A percentile compares a stretch with the other conserved stretches of the same genome.
phyloP scores from a whole-genome alignment of 2,797 vertebrate genomes.

The Thamnophis elegans region DNA sequence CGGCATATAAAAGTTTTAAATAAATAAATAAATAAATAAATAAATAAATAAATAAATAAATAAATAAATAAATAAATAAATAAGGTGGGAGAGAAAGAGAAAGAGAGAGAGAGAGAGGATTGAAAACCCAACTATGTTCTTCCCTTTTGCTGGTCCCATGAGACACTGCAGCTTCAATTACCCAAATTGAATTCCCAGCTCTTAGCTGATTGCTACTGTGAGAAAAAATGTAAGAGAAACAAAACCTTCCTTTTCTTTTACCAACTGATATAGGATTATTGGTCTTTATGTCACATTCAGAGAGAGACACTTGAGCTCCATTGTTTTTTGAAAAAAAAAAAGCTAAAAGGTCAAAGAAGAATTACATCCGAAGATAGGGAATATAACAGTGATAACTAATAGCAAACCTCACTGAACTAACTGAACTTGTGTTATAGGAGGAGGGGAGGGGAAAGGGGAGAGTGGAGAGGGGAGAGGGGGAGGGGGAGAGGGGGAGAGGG shows the following conservation, averaged over 20 bases:
- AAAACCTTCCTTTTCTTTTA: background rate
- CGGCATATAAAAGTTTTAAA: no score
- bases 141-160: background rate
- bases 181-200: background rate
- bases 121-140: background rate
- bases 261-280: background rate
- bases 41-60: no score
- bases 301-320: background rate
- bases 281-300: background rate
- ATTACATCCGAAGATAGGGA: background rate
- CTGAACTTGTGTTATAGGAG: background rate
- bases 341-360: background rate
- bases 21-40: no score
- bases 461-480: background rate
- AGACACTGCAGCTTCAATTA: background rate
- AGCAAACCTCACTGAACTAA: background rate
- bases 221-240: background rate
- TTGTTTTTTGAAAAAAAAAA: background rate
- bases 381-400: background rate
- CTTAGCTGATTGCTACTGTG: background rate
- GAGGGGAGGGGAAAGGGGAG: no score
- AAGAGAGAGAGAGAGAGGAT: no score
- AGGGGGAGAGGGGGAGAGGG: background rate
- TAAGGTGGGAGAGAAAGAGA: accelerated
- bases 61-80: no score